Percentiles rank a stretch among this genome's conserved stretches.
Evolutionary conservation across 2,888 invertebrate species (phyloP).

Genomic region (Drosophila bunnanda): DNA sequence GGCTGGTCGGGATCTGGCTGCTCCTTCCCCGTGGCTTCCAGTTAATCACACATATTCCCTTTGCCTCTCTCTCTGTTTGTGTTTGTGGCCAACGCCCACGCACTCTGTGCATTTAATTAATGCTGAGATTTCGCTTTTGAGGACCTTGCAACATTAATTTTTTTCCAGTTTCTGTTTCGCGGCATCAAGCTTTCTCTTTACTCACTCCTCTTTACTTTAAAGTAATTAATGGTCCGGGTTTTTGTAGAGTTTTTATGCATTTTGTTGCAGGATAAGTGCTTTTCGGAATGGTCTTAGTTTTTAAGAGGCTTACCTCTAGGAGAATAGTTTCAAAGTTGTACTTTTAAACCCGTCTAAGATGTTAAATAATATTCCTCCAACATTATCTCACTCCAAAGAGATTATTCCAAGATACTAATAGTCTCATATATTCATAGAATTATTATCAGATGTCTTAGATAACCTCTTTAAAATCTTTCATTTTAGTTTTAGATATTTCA

Average conservation of each 20-base stretch:
- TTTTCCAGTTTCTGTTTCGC: not conserved
- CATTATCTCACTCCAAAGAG: too few relatives aligned
- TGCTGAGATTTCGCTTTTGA: constrained; percentile 48
- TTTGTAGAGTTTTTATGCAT: not conserved
- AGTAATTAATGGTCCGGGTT: not conserved
- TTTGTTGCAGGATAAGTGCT: not conserved
- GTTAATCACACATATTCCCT: constrained; percentile 28
- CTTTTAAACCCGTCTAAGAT: not conserved
- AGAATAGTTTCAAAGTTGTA: not conserved
- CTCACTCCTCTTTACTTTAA: not conserved
- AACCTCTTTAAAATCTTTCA: too few relatives aligned
- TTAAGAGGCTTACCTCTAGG: not conserved
- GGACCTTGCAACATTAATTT: not conserved
- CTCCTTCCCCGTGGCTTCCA: constrained; percentile 6
- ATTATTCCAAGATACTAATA: too few relatives aligned
- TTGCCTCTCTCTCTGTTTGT: not conserved
- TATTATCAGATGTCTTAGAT: too few relatives aligned
- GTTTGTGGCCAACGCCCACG: constrained; percentile 12
- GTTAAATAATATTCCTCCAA: not conserved
- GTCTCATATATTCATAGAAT: too few relatives aligned
- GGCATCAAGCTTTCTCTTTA: not conserved
- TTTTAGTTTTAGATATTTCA: too few relatives aligned
- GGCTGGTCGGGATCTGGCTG: not conserved
- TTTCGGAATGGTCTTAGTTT: too few relatives aligned
- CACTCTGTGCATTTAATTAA: constrained; percentile 58